Percentiles rank a stretch among this genome's conserved stretches.
phyloP scores from a whole-genome alignment of 2,113 vertebrate genomes.

The Donacobius atricapilla region DNA sequence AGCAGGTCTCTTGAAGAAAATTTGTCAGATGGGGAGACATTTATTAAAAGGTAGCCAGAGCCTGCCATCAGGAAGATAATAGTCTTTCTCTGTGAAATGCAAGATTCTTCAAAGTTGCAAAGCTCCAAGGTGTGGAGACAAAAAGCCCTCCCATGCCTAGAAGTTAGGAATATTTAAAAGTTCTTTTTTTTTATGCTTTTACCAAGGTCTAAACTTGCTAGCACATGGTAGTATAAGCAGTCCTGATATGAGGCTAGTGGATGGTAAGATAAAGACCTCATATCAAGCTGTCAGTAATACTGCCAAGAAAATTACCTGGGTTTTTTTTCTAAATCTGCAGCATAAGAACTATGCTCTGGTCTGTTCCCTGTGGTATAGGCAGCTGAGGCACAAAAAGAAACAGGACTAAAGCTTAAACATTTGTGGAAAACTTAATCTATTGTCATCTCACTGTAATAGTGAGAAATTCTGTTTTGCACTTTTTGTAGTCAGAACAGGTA shows the following conservation, averaged over 20 bases:
- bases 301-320: background rate
- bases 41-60: slow-evolving; percentile 45
- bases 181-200: background rate
- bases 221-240: background rate
- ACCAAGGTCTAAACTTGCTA: background rate
- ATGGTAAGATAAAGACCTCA: background rate
- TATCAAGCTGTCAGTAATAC: background rate
- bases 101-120: background rate
- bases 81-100: background rate
- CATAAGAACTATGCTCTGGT: background rate
- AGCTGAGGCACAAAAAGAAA: background rate
- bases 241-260: background rate
- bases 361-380: background rate
- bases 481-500: background rate
- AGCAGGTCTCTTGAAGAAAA: slow-evolving; percentile 40
- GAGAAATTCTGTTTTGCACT: background rate
- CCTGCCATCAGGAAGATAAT: slow-evolving; percentile 25
- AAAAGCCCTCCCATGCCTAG: background rate
- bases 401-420: background rate
- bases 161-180: background rate
- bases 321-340: background rate
- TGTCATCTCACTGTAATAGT: background rate
- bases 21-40: background rate
- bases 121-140: background rate
- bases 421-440: background rate